Evolutionary conservation across 2,113 vertebrate genomes (phyloP), one percentile per base, ranked within the genome.

Genomic region (Sebastes fasciatus): DNA sequence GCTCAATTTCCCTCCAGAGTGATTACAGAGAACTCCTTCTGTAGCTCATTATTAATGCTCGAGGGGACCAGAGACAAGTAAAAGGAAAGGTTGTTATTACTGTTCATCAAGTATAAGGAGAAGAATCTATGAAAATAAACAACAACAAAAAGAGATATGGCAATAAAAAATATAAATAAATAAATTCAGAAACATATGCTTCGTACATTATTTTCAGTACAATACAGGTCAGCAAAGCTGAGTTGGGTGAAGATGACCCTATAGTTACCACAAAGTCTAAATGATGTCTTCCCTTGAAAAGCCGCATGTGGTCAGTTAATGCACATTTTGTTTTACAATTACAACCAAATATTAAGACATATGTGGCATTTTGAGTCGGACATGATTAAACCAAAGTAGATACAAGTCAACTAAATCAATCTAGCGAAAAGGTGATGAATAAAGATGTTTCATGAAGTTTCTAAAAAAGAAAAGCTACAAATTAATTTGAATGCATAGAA

Each of bases 1-100:
- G 94, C 94, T 95, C 86, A 78, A 85, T 87, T 74, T 91, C 86
- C 34, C 70, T 86, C 66, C 66, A 58, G 79, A 87, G 77, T 85
- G 85, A 86, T 90, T 76, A 88, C 71, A 89, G 76, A 89, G 71
- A 86, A 65, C 77, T 84, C 48, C 46, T 72, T 79, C 72, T 80
- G 78, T 81, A 68, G 63, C 78, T 85, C 74, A 72, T 87, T 90
- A 85, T 90, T 82, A 68, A 83, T 74, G 62, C 74, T 86, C 58
- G 6, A 86, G 61, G 88, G 80, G 68, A 75, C 73, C 74, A 52
- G 63, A 26, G 70, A 79, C 57, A 68, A 77, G 74, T 34, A 34
- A 80, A 82, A 70, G 48, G 55, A 77, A n/a, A 70, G 46, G 46
- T 74, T 67, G 46, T 83, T 85, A 67, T 80, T 86, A 87, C 77